Evolutionary conservation across 1,140 invertebrate species (phyloP).

Genomic region (Medauroidea extradentata): DNA sequence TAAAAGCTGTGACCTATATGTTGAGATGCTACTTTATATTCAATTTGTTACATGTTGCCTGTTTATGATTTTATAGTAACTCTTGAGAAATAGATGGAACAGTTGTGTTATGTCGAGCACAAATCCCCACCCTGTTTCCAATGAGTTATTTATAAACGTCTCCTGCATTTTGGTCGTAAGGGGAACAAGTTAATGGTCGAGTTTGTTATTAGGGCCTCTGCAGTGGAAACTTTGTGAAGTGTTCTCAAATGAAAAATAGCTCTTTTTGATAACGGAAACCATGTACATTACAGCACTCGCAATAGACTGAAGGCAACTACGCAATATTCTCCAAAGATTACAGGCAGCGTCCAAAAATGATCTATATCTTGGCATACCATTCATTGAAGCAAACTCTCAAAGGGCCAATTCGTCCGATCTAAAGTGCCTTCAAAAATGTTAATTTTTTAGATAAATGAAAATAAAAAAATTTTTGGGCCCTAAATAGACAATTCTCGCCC

Average conservation of each 20-base stretch:
- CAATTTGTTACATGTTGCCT: too few species aligned
- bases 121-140: too few species aligned
- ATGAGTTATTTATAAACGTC: too few species aligned
- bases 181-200: too few species aligned
- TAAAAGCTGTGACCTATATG: too few species aligned
- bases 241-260: conserved; percentile 64
- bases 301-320: conserved; percentile 37
- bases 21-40: too few species aligned
- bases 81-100: too few species aligned
- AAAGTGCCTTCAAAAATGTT: conserved; percentile 39
- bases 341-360: conserved; percentile 23
- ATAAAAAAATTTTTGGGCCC: conserved; percentile 27
- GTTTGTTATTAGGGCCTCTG: too few species aligned
- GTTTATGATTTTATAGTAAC: too few species aligned
- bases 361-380: conserved; percentile 27
- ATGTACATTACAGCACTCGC: conserved; percentile 36
- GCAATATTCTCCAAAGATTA: conserved; percentile 25
- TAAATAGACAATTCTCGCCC: conserved; percentile 35
- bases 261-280: conserved; percentile 52
- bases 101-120: too few species aligned
- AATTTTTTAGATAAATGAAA: conserved; percentile 32
- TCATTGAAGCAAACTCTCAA: conserved; percentile 25
- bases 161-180: too few species aligned
- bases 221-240: conserved; percentile 12
- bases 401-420: conserved; percentile 34